Evolutionary conservation across 2,113 vertebrate species (phyloP), one percentile per base, ranked within the genome.

Genomic region (Passerina amoena): DNA sequence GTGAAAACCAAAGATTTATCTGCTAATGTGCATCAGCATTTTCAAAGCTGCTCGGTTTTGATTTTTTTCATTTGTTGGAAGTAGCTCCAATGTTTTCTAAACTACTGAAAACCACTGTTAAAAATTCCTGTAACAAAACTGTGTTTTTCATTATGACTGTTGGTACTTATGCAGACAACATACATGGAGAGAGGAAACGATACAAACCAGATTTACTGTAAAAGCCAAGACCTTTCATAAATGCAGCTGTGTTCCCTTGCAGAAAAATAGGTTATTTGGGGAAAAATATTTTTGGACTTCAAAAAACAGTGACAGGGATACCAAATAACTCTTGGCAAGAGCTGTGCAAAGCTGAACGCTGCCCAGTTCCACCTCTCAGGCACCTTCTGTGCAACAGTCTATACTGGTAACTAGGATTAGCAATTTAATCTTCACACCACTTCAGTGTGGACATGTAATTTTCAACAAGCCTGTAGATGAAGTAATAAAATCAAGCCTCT

Each of bases 111-210:
- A 76, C 27, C n/a, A 42, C n/a, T 72, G n/a, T 65, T 80, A 70
- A 95, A 94, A 86, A 82, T n/a, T 72, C 35, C 44, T 44, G 45
- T 51, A 84, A 89, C 24, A 90, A 92, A 88, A 72, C 66, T 30
- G 8, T 42, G 53, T 56, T 94, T 95, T 92, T 83, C 80, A 76
- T 83, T 92, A 88, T 60, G 63, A 88, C 48, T 96, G 18, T 71
- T 82, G 71, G 61, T 84, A 89, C 75, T 91, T 80, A 88, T 40
- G 64, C 72, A 89, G 72, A 63, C 66, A 94, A 76, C 14, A 56
- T 60, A 68, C 30, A 64, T 19, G 37, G 17, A 87, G 65, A 81
- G 54, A 86, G 64, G 77, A 91, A 96, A 91, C 31, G 2, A 53
- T 59, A 82, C 42, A 70, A 89, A 64, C 57, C 22, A 76, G 48